A percentile compares a stretch with the other conserved stretches of the same genome.
Evolutionary conservation across 2,888 invertebrate species (phyloP).

Genomic region (Dione vanillae): DNA sequence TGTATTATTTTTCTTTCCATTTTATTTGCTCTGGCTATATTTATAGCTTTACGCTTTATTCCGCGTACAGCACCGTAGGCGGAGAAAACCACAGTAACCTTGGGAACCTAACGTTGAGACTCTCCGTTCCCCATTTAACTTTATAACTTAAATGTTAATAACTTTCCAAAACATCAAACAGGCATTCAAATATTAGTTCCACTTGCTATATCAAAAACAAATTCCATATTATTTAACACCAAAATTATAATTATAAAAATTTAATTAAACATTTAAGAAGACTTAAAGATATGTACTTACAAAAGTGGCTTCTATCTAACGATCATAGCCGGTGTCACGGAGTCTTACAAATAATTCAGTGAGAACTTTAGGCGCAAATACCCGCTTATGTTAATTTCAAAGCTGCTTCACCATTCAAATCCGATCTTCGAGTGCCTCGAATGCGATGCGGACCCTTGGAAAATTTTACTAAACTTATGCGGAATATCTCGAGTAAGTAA

Average conservation of each 20-base stretch:
- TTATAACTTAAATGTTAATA: no score
- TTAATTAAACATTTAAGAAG: slow-evolving; percentile 13
- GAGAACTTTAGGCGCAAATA: slow-evolving; percentile 77
- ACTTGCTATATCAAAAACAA: neutral
- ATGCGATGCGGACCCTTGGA: slow-evolving; percentile 56
- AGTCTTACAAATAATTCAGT: slow-evolving; percentile 70
- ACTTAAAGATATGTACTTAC: neutral
- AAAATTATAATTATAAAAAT: neutral
- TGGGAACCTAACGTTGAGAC: no score
- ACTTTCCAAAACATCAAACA: no score
- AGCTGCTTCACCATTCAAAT: slow-evolving; percentile 75
- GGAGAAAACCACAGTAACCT: no score
- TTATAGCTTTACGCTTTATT: no score
- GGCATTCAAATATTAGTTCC: no score
- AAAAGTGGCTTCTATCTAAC: slow-evolving; percentile 33
- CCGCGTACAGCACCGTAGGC: no score
- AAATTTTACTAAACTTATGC: slow-evolving; percentile 51
- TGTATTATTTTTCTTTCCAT: no score
- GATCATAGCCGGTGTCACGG: slow-evolving; percentile 49
- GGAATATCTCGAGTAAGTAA: slow-evolving; percentile 37
- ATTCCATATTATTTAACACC: neutral
- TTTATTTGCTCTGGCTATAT: no score
- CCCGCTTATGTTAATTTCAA: slow-evolving; percentile 78
- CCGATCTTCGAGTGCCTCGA: slow-evolving; percentile 63
- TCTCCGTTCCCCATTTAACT: no score